Evolutionary conservation across 1,140 invertebrate species (phyloP), one percentile per base, ranked within the genome.

Genomic region (Diuraphis noxia): DNA sequence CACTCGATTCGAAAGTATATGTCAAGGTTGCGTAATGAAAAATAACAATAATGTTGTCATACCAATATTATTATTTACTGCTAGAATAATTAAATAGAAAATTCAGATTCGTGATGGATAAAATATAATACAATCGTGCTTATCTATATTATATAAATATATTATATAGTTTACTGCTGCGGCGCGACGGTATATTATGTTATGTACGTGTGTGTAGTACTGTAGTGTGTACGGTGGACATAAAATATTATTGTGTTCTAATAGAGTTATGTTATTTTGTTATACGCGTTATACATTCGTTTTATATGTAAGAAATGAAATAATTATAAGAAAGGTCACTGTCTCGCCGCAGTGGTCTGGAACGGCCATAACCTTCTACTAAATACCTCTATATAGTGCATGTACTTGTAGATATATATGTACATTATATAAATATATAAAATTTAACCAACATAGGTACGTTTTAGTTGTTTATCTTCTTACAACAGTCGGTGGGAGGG

Each of bases 241-340:
- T 72, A 72, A 17, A n/a, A n/a, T 72, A 72, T 34, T 72, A 72
- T 72, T 72, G 5, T n/a, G 56, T 72, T 72, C 13, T n/a, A 17
- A 72, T 72, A n/a, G n/a, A 72, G 13, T 72, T 72, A 72, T 72
- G 13, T 72, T 72, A 63, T 72, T 49, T n/a, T 72, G 34, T 30
- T 72, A 72, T 6, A 72, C 56, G 56, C 13, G 56, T 72, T n/a
- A 30, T 72, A 72, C n/a, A 72, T 72, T 72, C 56, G n/a, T 72
- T 72, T 6, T 72, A 17, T n/a, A 5, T 63, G 30, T 63, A 63
- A 0, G 56, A 72, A 72, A 72, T 72, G 34, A 17, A 72, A n/a
- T 63, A 63, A n/a, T 43, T 43, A 84, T 84, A 84, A 87, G 43
- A 87, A 87, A 87, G 85, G 85, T 87, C 85, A 87, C 46, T 25